Evolutionary conservation across 2,888 invertebrate genomes (phyloP), one percentile per base, ranked within the genome.

Genomic region (Sinelater perroti): DNA sequence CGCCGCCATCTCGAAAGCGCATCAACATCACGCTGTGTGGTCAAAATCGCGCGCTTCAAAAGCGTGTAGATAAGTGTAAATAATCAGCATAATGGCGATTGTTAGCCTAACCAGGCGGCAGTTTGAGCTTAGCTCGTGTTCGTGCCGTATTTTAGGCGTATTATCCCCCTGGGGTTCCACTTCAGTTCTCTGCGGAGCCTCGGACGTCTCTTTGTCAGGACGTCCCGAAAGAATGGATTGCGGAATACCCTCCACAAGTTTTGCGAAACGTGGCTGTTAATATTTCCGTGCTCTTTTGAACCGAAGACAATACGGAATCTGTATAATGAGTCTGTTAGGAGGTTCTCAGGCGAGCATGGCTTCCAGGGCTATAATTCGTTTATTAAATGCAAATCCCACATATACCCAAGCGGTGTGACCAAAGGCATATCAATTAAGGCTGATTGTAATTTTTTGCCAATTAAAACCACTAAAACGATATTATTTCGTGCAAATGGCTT

Each of bases 1-100:
- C 14, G 8, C 8, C 13, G 10, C 26, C 3, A 40, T 24, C 11
- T 24, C 14, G 8, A 6, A 24, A 24, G 8, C 3, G 26, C 8
- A 11, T 24, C n/a, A n/a, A n/a, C n/a, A n/a, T 11, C 61, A 54
- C 20, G 44, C 54, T 54, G 61, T 61, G 61, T 61, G 61, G 61
- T 61, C 61, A 45, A 31, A 57, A 35, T n/a, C 21, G 26, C 45
- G 35, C 61, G 40, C 54, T 57, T 46, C 57, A 44, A 36, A 31
- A 35, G 42, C 57, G 58, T 62, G 62, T 60, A 62, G 64, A 63
- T 64, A 64, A 62, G 64, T 64, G 63, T 63, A 63, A 63, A 62
- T 62, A 63, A 63, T 63, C 60, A 46, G 52, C 55, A 63, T 61
- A 61, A 61, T 63, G 40, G 59, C 49, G 61, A 63, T 61, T 61